phyloP scores from a whole-genome alignment of 2,113 vertebrate genomes.

The Poeciliopsis retropinna region DNA sequence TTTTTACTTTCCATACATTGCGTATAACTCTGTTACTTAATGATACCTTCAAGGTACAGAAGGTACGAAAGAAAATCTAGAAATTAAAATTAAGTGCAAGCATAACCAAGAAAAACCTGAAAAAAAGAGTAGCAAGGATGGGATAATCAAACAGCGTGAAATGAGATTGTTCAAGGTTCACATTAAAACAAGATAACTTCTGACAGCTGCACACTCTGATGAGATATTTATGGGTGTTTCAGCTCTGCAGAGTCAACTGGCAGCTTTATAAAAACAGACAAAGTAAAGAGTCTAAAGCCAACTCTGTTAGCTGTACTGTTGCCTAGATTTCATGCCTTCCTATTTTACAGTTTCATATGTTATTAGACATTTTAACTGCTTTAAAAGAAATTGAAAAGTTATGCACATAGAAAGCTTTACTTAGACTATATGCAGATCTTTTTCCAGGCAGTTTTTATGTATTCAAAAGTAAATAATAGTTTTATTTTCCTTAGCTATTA shows the following conservation, averaged over 20 bases:
- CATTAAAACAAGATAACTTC: conserved; percentile 16
- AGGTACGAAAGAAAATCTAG: background rate
- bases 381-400: background rate
- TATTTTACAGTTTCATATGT: background rate
- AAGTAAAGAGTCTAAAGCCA: conserved; percentile 19
- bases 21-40: background rate
- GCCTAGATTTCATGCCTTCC: conserved; percentile 30
- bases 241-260: conserved; percentile 15
- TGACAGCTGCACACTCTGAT: conserved; percentile 43
- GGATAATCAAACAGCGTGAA: conserved; percentile 39
- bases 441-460: background rate
- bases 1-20: background rate
- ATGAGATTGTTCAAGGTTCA: conserved; percentile 31
- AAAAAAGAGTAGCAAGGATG: background rate
- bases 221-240: conserved; percentile 29
- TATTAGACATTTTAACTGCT: background rate
- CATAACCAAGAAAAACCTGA: background rate
- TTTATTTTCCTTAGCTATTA: too few relatives aligned
- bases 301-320: conserved; percentile 8
- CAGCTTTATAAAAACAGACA: conserved; percentile 32
- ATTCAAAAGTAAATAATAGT: background rate
- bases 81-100: background rate
- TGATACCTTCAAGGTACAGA: background rate
- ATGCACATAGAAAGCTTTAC: background rate
- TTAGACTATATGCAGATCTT: background rate